These are phyloP conservation scores for Streptopelia turtur DNA, from an alignment of 2,797 vertebrate species.

Conservation along the genomic window DNA sequence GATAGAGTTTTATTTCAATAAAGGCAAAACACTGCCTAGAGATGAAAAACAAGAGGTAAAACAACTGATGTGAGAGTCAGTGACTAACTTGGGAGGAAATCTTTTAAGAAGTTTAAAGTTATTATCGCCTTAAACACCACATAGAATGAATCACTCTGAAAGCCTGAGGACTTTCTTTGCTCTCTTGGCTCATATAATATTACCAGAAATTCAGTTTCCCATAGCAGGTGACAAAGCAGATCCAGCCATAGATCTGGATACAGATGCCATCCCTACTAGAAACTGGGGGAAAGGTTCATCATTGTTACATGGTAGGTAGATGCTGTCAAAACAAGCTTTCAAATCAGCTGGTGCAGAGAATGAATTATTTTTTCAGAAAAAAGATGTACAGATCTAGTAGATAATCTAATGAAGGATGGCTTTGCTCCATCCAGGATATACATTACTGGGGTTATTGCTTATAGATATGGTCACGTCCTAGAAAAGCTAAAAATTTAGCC, in stretches of 20 bases:
- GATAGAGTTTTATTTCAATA: neutral
- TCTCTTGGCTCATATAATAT: neutral
- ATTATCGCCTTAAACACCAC: neutral
- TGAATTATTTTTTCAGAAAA: neutral
- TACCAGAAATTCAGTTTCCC: neutral
- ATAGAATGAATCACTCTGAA: neutral
- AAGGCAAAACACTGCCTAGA: neutral
- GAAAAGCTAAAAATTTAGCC: neutral
- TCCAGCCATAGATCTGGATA: neutral
- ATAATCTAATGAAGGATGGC: neutral
- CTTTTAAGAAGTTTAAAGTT: neutral
- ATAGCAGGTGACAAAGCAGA: neutral
- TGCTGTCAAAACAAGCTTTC: conserved; percentile 17
- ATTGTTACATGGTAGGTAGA: neutral
- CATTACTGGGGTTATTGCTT: neutral
- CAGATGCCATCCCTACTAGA: neutral
- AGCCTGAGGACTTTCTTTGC: neutral
- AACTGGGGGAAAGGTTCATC: neutral
- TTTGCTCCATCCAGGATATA: neutral
- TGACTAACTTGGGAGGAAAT: neutral
- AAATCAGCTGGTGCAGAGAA: neutral
- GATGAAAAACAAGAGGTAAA: neutral
- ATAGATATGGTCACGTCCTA: fast-evolving
- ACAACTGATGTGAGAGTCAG: neutral
- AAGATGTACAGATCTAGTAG: neutral